A percentile compares a stretch with the other conserved stretches of the same genome.
Conservation (phyloP, 2,888 invertebrate genomes). For the Lasius platythorax region DNA sequence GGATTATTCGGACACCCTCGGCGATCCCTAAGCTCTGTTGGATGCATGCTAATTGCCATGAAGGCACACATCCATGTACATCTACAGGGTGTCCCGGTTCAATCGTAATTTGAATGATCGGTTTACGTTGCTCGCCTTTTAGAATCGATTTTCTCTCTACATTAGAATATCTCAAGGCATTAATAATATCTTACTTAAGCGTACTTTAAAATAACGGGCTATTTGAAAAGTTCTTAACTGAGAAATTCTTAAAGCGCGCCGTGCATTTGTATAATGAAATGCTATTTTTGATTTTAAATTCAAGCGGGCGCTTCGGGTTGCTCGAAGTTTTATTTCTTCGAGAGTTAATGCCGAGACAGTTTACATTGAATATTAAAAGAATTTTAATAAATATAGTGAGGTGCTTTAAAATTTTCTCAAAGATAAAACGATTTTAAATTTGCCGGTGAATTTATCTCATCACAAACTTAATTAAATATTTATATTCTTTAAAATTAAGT, state of each 20-base stretch:
- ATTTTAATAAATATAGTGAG: neutral
- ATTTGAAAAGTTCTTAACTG: neutral
- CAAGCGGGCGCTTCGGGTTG: neutral
- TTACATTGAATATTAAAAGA: slow-evolving; percentile 5
- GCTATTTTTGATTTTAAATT: neutral
- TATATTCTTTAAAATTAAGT: neutral
- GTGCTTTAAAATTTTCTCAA: neutral
- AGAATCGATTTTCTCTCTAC: neutral
- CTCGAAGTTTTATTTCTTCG: neutral
- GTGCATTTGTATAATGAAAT: neutral
- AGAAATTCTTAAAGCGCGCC: neutral
- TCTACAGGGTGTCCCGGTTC: slow-evolving; percentile 25
- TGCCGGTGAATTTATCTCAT: neutral
- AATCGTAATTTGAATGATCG: slow-evolving; percentile 3
- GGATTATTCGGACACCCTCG: slow-evolving; percentile 77
- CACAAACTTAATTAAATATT: neutral
- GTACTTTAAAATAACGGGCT: neutral
- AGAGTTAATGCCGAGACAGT: neutral
- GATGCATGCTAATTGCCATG: slow-evolving; percentile 81
- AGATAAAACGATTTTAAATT: neutral
- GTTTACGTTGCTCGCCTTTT: neutral
- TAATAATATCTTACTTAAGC: too few relatives aligned
- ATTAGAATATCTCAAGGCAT: neutral
- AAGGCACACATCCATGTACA: slow-evolving; percentile 68
- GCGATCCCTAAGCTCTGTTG: slow-evolving; percentile 74